Evolutionary conservation across 2,113 vertebrate species (phyloP).

Genomic region (Pseudorectes ferrugineus): DNA sequence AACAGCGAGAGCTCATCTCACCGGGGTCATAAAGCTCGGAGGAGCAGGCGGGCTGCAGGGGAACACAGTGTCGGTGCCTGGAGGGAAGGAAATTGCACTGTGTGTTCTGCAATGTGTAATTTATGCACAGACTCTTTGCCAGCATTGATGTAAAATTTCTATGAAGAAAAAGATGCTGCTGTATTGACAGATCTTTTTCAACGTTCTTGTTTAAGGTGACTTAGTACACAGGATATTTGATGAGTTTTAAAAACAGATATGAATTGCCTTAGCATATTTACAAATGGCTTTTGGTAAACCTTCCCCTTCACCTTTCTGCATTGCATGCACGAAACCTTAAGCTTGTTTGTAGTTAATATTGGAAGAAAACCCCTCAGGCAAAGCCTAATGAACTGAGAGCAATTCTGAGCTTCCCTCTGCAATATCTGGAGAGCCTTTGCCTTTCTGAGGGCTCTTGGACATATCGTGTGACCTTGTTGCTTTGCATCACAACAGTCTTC

Average conservation of each 20-base stretch:
- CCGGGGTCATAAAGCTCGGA: slow-evolving; percentile 70
- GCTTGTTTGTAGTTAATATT: slow-evolving; percentile 71
- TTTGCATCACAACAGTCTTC: slow-evolving; percentile 53
- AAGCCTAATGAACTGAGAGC: slow-evolving; percentile 72
- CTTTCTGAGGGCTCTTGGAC: slow-evolving; percentile 63
- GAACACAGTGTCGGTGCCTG: slow-evolving; percentile 30
- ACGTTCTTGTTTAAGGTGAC: slow-evolving; percentile 60
- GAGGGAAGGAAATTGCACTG: slow-evolving; percentile 59
- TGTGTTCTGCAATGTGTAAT: slow-evolving; percentile 31
- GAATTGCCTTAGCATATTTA: slow-evolving; percentile 61
- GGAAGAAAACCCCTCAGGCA: slow-evolving; percentile 68
- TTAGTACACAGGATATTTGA: slow-evolving; percentile 44
- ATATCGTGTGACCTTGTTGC: slow-evolving; percentile 66
- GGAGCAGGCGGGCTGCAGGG: slow-evolving; percentile 58
- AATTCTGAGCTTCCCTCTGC: slow-evolving; percentile 59
- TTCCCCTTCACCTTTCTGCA: slow-evolving; percentile 62
- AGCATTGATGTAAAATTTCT: slow-evolving; percentile 46
- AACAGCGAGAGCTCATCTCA: slow-evolving; percentile 71
- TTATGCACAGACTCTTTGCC: slow-evolving; percentile 64
- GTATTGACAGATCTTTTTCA: slow-evolving; percentile 63
- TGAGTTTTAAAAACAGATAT: slow-evolving; percentile 45
- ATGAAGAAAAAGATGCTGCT: slow-evolving; percentile 24
- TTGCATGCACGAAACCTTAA: slow-evolving; percentile 45
- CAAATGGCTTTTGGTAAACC: slow-evolving; percentile 36
- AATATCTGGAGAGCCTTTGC: slow-evolving; percentile 50